These are phyloP conservation scores for Deroplatys truncata DNA, from an alignment of 2,888 invertebrate species.

Conservation along the genomic window DNA sequence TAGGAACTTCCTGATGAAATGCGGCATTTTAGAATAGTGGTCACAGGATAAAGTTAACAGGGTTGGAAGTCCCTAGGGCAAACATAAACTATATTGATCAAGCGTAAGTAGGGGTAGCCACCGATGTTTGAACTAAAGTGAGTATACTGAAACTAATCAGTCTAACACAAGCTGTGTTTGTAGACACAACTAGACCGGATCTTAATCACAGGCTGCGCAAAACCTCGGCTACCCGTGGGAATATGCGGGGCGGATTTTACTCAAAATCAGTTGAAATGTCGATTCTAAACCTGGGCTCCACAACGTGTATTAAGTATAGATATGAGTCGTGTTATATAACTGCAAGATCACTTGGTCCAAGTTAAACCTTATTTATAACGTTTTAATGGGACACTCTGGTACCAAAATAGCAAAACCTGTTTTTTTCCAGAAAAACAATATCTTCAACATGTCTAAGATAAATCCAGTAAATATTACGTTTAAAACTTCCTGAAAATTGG, in stretches of 20 bases:
- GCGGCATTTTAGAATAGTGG: not conserved
- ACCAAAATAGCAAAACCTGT: no score
- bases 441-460: no score
- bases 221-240: not conserved
- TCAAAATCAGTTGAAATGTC: no score
- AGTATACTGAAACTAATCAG: not conserved
- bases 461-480: no score
- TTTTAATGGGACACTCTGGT: no score
- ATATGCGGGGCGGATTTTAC: not conserved
- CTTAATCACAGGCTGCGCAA: not conserved
- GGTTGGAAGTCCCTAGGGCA: not conserved
- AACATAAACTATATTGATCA: not conserved
- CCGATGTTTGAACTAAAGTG: not conserved
- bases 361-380: no score
- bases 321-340: no score
- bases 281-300: no score
- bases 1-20: not conserved
- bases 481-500: no score
- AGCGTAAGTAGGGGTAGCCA: not conserved
- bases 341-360: no score
- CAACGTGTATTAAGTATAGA: no score
- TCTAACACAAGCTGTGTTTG: not conserved
- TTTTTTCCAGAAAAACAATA: no score
- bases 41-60: not conserved
- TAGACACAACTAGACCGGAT: not conserved